phyloP scores from a whole-genome alignment of 2,888 invertebrate species.

The Xestia sexstrigata region DNA sequence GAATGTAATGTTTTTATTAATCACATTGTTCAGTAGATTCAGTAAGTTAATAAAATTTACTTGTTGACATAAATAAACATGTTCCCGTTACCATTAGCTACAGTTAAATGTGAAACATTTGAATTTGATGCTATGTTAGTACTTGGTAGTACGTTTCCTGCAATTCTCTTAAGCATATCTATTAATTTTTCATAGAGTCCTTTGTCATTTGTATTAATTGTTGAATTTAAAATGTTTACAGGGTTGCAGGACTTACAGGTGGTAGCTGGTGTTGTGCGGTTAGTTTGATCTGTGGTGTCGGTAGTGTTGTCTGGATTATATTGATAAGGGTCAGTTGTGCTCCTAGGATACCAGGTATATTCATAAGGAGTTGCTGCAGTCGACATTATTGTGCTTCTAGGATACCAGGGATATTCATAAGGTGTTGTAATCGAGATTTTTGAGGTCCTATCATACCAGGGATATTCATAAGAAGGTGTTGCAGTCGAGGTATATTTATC shows the following conservation, averaged over 20 bases:
- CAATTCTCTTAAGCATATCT: slow-evolving; percentile 20
- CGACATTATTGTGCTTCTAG: background rate
- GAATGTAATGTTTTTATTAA: background rate
- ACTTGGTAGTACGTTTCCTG: background rate
- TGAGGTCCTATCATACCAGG: too few relatives aligned
- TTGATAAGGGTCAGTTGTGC: background rate
- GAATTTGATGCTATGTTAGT: slow-evolving; percentile 6
- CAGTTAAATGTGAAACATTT: slow-evolving; percentile 14
- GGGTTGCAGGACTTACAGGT: background rate
- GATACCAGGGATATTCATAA: too few relatives aligned
- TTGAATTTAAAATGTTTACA: background rate
- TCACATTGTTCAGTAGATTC: background rate
- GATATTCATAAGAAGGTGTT: too few relatives aligned
- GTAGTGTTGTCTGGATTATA: background rate
- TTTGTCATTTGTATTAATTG: background rate
- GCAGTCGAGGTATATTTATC: too few relatives aligned
- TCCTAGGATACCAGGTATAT: background rate
- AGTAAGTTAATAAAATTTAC: background rate
- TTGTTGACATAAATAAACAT: slow-evolving; percentile 16
- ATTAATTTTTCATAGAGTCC: background rate
- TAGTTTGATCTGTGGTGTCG: background rate
- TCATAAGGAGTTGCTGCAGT: too few relatives aligned
- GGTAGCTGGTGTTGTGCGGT: background rate
- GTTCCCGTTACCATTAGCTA: slow-evolving; percentile 23
- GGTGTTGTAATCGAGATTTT: too few relatives aligned